These are phyloP conservation scores for Acropora yongei DNA, from an alignment of 64 coral and sea anemone genomes.

Conservation along the genomic window DNA sequence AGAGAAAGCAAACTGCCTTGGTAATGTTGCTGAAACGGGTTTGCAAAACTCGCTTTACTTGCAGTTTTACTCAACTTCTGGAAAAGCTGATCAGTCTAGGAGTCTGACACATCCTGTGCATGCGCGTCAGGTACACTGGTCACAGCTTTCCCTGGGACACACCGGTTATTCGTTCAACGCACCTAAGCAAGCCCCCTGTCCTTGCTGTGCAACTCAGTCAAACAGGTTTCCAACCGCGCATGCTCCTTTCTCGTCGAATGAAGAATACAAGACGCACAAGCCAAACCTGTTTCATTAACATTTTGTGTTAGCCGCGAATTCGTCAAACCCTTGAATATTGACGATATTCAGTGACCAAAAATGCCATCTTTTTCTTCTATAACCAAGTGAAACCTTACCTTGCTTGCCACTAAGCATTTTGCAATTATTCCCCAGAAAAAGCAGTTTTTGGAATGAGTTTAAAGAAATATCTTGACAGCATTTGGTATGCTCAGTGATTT, in stretches of 20 bases:
- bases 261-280: background rate
- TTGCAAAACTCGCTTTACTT: background rate
- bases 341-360: too few relatives aligned
- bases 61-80: background rate
- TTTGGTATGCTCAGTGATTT: too few relatives aligned
- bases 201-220: conserved; percentile 7
- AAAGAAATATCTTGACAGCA: too few relatives aligned
- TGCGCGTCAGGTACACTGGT: background rate
- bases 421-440: too few relatives aligned
- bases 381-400: too few relatives aligned
- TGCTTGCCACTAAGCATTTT: too few relatives aligned
- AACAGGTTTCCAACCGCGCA: background rate
- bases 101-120: background rate
- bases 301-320: too few relatives aligned
- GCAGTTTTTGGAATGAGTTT: too few relatives aligned
- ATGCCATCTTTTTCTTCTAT: too few relatives aligned
- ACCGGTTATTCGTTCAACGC: background rate
- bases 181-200: background rate
- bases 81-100: background rate
- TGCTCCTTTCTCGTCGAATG: background rate
- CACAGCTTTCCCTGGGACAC: background rate
- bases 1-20: background rate
- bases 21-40: background rate
- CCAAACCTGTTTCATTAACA: background rate
- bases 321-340: too few relatives aligned